A percentile compares a stretch with the other conserved stretches of the same genome.
phyloP scores from a whole-genome alignment of 2,113 vertebrate genomes.

The Daphoenositta chrysoptera region DNA sequence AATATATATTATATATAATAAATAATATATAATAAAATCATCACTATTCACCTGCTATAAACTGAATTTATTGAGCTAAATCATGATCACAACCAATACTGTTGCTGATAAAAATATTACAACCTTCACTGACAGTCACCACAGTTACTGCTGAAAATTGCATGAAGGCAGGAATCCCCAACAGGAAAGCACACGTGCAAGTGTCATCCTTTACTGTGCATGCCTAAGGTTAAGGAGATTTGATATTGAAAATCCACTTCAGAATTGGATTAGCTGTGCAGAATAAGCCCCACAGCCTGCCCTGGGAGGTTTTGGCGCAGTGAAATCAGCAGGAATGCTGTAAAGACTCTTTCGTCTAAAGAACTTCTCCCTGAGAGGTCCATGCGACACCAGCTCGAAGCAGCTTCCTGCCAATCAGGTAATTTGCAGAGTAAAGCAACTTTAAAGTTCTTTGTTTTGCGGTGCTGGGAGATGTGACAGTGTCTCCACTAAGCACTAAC shows the following conservation, averaged over 20 bases:
- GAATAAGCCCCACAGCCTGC: not conserved
- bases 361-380: not conserved
- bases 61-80: not conserved
- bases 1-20: too few relatives aligned
- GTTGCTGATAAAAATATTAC: not conserved
- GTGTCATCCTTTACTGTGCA: constrained; percentile 5
- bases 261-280: constrained; percentile 48
- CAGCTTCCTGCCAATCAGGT: not conserved
- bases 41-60: not conserved
- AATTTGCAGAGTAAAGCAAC: not conserved
- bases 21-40: too few relatives aligned
- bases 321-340: not conserved
- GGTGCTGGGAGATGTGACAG: not conserved
- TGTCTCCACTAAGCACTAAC: not conserved
- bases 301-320: not conserved
- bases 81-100: not conserved
- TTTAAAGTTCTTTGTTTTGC: not conserved
- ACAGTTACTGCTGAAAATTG: not conserved
- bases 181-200: not conserved
- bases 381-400: not conserved
- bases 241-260: constrained; percentile 46
- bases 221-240: constrained; percentile 54
- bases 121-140: not conserved
- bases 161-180: not conserved
- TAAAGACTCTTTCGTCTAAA: not conserved